Conservation (phyloP, 2,888 invertebrate species). For the Ypsolopha scabrella region DNA sequence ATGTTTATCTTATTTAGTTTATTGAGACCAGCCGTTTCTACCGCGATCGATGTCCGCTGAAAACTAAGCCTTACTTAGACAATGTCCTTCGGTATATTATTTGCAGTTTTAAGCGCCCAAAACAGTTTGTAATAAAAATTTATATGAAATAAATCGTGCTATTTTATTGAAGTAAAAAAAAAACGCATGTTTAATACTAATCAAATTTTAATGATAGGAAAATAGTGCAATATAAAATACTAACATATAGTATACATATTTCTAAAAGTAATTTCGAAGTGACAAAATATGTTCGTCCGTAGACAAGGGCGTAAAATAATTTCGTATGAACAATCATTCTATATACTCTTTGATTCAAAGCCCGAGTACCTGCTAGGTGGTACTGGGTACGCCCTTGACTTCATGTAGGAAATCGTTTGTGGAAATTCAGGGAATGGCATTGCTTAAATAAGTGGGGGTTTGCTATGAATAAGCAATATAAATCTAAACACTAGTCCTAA, state of each 20-base stretch:
- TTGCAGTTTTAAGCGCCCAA: conserved; percentile 56
- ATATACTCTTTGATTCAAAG: too few species aligned
- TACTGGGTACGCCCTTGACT: too few species aligned
- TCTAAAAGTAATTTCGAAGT: conserved; percentile 52
- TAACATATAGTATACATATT: conserved; percentile 50
- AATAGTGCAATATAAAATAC: conserved; percentile 64
- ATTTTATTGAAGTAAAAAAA: conserved; percentile 26
- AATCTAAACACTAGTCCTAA: not conserved
- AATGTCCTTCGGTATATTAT: conserved; percentile 57
- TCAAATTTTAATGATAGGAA: conserved; percentile 60
- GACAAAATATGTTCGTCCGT: conserved; percentile 24
- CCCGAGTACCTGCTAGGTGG: too few species aligned
- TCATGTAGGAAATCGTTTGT: too few species aligned
- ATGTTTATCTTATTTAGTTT: too few species aligned
- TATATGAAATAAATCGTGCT: conserved; percentile 41
- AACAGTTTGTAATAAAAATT: conserved; percentile 67
- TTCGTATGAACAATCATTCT: too few species aligned
- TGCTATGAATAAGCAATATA: not conserved
- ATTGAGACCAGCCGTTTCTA: conserved; percentile 41
- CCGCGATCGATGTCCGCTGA: conserved; percentile 44
- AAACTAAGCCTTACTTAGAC: conserved; percentile 41
- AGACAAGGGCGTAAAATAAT: too few species aligned
- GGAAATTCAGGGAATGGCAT: conserved; percentile 51
- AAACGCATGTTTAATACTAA: conserved; percentile 13
- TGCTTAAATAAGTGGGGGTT: conserved; percentile 52